Evolutionary conservation across 1,140 invertebrate species (phyloP), one percentile per base, ranked within the genome.

Genomic region (Rhizoglyphus robini): DNA sequence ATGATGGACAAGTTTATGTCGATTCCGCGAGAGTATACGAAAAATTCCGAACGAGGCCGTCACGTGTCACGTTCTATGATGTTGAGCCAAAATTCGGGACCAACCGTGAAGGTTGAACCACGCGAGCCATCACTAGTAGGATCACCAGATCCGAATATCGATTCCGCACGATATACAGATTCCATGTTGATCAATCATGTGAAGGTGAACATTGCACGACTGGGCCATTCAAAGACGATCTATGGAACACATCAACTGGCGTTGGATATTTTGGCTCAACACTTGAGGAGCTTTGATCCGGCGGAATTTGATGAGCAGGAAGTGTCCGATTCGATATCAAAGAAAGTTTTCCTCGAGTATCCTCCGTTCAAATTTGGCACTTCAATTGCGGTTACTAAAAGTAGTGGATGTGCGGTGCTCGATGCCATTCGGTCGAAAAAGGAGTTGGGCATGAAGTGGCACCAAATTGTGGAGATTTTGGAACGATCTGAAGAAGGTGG

Each of bases 341-440:
- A n/a, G n/a, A n/a, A n/a, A n/a, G n/a, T n/a, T n/a, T n/a, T n/a
- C n/a, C n/a, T n/a, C n/a, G n/a, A n/a, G n/a, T n/a, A n/a, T n/a
- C n/a, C n/a, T n/a, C n/a, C n/a, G n/a, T n/a, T n/a, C n/a, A n/a
- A n/a, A n/a, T n/a, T n/a, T n/a, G n/a, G n/a, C n/a, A n/a, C n/a
- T 32, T 54, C 58, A 46, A 38, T 46, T 46, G 15, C n/a, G n/a
- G n/a, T n/a, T n/a, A n/a, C n/a, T n/a, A n/a, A n/a, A n/a, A n/a
- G n/a, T n/a, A n/a, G n/a, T n/a, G n/a, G n/a, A n/a, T n/a, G n/a
- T n/a, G n/a, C n/a, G n/a, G n/a, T n/a, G n/a, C n/a, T n/a, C n/a
- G n/a, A n/a, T n/a, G n/a, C n/a, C n/a, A 34, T 60, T 20, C 58
- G 58, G 29, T 51, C 48, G 1, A 51, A 51, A 27, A 51, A 60